Percentiles rank a stretch among this genome's conserved stretches.
These are phyloP conservation scores for Aegotheles bennettii DNA, from an alignment of 2,113 vertebrate species.

Conservation along the genomic window DNA sequence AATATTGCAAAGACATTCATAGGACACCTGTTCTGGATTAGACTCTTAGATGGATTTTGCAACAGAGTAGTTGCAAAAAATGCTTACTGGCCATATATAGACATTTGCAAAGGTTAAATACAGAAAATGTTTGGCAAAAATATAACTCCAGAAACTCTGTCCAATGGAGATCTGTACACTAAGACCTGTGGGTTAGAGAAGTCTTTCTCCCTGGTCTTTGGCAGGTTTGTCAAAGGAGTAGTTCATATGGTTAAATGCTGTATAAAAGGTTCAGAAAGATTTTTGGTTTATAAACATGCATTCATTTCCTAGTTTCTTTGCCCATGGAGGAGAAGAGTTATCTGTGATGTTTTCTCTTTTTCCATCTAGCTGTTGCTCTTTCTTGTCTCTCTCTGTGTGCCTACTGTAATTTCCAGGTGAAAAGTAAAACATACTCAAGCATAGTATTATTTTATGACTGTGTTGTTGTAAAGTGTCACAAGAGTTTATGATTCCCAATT, in stretches of 20 bases:
- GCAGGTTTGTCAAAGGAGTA: background rate
- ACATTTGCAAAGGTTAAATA: background rate
- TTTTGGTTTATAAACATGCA: background rate
- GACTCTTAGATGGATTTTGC: constrained; percentile 20
- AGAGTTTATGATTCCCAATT: background rate
- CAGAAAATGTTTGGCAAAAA: constrained; percentile 13
- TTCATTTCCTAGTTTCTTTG: background rate
- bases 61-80: constrained; percentile 34
- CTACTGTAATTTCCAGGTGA: background rate
- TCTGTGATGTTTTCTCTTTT: background rate
- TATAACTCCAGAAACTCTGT: background rate
- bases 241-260: background rate
- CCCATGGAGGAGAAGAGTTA: background rate
- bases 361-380: background rate
- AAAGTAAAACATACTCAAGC: background rate
- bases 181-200: background rate
- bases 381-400: background rate
- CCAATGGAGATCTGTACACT: background rate
- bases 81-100: constrained; percentile 40
- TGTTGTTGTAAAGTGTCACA: background rate
- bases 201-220: constrained; percentile 4
- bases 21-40: constrained; percentile 64
- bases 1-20: constrained; percentile 22
- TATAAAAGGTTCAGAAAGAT: background rate
- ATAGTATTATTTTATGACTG: background rate